A percentile compares a stretch with the other conserved stretches of the same genome.
phyloP scores from a whole-genome alignment of 2,888 invertebrate species.

The Lucinisca nassula region DNA sequence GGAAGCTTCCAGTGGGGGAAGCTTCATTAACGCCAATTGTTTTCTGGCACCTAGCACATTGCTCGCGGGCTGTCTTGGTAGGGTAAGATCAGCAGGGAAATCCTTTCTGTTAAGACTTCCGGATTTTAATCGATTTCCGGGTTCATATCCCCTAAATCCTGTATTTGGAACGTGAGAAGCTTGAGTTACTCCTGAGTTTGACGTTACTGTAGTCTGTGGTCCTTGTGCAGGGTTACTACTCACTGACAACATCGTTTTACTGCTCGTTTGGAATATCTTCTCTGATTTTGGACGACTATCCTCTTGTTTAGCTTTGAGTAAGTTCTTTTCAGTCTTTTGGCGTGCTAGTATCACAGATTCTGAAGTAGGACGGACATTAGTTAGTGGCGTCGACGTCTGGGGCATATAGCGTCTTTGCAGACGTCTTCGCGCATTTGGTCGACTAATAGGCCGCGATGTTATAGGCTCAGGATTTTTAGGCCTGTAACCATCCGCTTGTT shows the following conservation, averaged over 20 bases:
- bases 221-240: constrained; percentile 64
- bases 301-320: constrained; percentile 58
- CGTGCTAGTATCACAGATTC: constrained; percentile 69
- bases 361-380: constrained; percentile 61
- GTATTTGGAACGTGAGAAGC: constrained; percentile 59
- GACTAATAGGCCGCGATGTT: constrained; percentile 52
- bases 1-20: constrained; percentile 72
- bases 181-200: constrained; percentile 57
- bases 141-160: constrained; percentile 64
- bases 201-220: constrained; percentile 57
- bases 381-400: constrained; percentile 32
- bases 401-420: constrained; percentile 64
- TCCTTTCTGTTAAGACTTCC: constrained; percentile 41
- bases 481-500: neutral
- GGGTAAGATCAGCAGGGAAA: constrained; percentile 56
- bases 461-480: constrained; percentile 68
- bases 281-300: constrained; percentile 69
- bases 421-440: constrained; percentile 57
- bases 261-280: constrained; percentile 58
- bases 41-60: constrained; percentile 55
- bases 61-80: constrained; percentile 57
- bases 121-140: constrained; percentile 48
- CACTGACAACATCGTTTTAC: constrained; percentile 57
- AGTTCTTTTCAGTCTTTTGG: constrained; percentile 71
- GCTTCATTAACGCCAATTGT: constrained; percentile 72